Percentiles rank a stretch among this genome's conserved stretches.
Evolutionary conservation across 2,888 invertebrate species (phyloP).

Genomic region (Drosophila ezoana): DNA sequence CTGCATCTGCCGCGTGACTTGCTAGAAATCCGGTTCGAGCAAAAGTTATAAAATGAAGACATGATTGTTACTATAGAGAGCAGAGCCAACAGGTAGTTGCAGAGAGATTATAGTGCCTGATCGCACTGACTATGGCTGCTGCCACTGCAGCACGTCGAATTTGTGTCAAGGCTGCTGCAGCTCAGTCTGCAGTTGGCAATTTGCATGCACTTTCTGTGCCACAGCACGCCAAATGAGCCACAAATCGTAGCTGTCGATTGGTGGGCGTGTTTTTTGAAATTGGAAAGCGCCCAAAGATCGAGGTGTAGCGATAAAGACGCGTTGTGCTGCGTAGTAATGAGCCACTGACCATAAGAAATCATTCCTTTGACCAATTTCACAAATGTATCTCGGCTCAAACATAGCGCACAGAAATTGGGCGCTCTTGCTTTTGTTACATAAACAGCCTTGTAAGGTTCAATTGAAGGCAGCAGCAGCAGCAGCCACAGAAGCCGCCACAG

Average conservation of each 20-base stretch:
- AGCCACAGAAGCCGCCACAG: conserved; percentile 26
- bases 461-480: conserved; percentile 24
- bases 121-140: conserved; percentile 1
- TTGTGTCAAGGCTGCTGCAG: conserved; percentile 72
- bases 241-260: conserved; percentile 25
- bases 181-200: conserved; percentile 34
- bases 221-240: conserved; percentile 23
- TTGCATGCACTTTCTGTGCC: conserved; percentile 54
- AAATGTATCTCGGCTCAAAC: conserved; percentile 7
- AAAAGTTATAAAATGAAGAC: conserved; percentile 67
- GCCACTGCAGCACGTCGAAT: conserved; percentile 29
- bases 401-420: background rate
- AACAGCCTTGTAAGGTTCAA: conserved; percentile 52
- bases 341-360: conserved; percentile 10
- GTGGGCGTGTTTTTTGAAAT: conserved; percentile 50
- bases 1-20: conserved; percentile 75
- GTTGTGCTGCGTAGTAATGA: conserved; percentile 58
- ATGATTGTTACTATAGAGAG: conserved; percentile 47
- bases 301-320: conserved; percentile 34
- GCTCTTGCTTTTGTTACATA: conserved; percentile 46
- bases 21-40: conserved; percentile 63
- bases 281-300: conserved; percentile 53
- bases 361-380: conserved; percentile 19
- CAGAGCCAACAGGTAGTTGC: conserved; percentile 21
- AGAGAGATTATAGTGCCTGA: conserved; percentile 24